Evolutionary conservation across 2,113 vertebrate genomes (phyloP).

Genomic region (Halichoeres trimaculatus): DNA sequence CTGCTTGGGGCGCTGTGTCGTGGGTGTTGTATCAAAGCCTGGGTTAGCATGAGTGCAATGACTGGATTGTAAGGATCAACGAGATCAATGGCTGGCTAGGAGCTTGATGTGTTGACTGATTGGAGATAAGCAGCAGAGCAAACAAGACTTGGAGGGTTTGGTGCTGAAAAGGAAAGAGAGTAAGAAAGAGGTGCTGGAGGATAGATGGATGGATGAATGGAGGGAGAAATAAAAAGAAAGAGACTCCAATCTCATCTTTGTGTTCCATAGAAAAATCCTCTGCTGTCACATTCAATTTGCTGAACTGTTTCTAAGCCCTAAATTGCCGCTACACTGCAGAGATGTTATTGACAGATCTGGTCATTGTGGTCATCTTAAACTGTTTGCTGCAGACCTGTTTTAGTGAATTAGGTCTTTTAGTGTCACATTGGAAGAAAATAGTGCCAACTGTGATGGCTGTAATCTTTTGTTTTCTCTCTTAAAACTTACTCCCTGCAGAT

Average conservation of each 20-base stretch:
- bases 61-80: slow-evolving; percentile 71
- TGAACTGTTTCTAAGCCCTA: slow-evolving; percentile 30
- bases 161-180: not conserved
- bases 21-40: slow-evolving; percentile 57
- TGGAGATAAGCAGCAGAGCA: slow-evolving; percentile 61
- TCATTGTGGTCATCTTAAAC: slow-evolving; percentile 29
- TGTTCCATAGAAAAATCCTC: slow-evolving; percentile 19
- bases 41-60: slow-evolving; percentile 65
- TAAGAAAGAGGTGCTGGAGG: not conserved
- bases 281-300: slow-evolving; percentile 26
- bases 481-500: slow-evolving; percentile 17
- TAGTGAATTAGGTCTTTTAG: slow-evolving; percentile 41
- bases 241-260: not conserved
- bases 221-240: slow-evolving; percentile 8
- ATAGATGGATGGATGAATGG: not conserved
- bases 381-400: slow-evolving; percentile 31
- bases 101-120: slow-evolving; percentile 64
- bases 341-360: slow-evolving; percentile 36
- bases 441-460: slow-evolving; percentile 16
- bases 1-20: slow-evolving; percentile 13
- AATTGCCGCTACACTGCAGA: slow-evolving; percentile 13
- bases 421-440: slow-evolving; percentile 27
- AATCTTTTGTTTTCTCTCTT: slow-evolving; percentile 33
- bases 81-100: slow-evolving; percentile 63
- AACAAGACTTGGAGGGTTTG: slow-evolving; percentile 46